These are phyloP conservation scores for Anastrepha ludens DNA, from an alignment of 1,140 invertebrate species.

Conservation along the genomic window DNA sequence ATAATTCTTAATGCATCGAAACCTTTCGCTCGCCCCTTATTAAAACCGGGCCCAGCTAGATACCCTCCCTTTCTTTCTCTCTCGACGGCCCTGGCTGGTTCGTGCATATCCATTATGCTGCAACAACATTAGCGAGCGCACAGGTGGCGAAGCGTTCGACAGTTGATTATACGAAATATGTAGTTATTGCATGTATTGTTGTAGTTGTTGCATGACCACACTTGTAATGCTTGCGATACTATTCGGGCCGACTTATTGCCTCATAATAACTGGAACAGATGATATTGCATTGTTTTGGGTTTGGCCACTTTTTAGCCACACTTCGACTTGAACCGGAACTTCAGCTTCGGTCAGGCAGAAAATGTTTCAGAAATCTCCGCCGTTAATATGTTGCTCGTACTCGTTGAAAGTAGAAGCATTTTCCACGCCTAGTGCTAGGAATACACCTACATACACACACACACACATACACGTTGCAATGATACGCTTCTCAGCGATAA, in stretches of 20 bases:
- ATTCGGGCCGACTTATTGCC: background rate
- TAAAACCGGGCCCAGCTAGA: too few species aligned
- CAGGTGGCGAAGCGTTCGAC: background rate
- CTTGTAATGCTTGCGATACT: background rate
- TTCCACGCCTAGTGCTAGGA: background rate
- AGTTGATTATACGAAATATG: background rate
- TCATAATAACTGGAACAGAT: constrained; percentile 32
- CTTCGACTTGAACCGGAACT: background rate
- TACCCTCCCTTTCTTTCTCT: too few species aligned
- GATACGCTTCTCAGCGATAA: too few species aligned
- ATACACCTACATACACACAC: background rate
- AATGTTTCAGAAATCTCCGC: constrained; percentile 10
- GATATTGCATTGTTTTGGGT: background rate
- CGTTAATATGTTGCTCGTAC: background rate
- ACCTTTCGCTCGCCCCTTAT: too few species aligned
- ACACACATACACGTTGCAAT: too few species aligned
- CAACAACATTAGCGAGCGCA: background rate
- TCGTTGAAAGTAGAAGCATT: background rate
- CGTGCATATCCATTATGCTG: background rate
- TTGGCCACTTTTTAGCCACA: background rate
- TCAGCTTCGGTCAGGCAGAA: constrained; percentile 23
- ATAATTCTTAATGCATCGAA: too few species aligned
- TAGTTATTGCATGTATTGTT: background rate
- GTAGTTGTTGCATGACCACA: background rate
- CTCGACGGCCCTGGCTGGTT: background rate